These are phyloP conservation scores for Sisor rabdophorus DNA, from an alignment of 2,113 vertebrate genomes.

Conservation along the genomic window DNA sequence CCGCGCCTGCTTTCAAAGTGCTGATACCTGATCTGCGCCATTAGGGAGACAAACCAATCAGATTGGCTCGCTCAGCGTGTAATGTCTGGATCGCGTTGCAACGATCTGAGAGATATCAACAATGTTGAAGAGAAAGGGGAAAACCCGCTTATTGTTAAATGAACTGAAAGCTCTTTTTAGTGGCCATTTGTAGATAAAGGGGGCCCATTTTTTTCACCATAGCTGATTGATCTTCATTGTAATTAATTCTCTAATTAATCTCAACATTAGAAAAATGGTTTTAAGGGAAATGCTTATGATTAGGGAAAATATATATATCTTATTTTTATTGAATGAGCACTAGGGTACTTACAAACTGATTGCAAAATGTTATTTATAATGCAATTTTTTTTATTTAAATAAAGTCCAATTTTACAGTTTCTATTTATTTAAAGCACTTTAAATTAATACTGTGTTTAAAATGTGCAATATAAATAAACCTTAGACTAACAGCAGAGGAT, in stretches of 20 bases:
- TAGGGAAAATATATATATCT: background rate
- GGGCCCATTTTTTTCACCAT: background rate
- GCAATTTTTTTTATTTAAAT: too few relatives aligned
- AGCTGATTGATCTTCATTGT: background rate
- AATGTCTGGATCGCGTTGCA: slow-evolving; percentile 47
- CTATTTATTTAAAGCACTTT: too few relatives aligned
- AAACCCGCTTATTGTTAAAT: slow-evolving; percentile 33
- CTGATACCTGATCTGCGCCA: slow-evolving; percentile 57
- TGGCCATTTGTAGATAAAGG: background rate
- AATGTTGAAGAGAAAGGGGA: slow-evolving; percentile 34
- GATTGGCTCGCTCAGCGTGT: slow-evolving; percentile 27
- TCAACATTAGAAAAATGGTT: background rate
- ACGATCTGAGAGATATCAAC: slow-evolving; percentile 35
- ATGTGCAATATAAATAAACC: too few relatives aligned
- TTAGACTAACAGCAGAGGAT: too few relatives aligned
- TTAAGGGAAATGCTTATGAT: background rate
- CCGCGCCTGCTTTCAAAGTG: slow-evolving; percentile 66
- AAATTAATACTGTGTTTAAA: too few relatives aligned
- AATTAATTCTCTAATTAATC: slow-evolving; percentile 33
- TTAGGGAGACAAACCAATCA: slow-evolving; percentile 34
- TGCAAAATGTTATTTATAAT: too few relatives aligned
- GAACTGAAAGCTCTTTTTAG: slow-evolving; percentile 27
- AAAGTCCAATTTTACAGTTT: too few relatives aligned
- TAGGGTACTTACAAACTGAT: too few relatives aligned
- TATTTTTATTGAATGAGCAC: too few relatives aligned